Base-by-base conservation (phyloP, 1,140 invertebrate species). In the Drosophila kanapiae region DNA sequence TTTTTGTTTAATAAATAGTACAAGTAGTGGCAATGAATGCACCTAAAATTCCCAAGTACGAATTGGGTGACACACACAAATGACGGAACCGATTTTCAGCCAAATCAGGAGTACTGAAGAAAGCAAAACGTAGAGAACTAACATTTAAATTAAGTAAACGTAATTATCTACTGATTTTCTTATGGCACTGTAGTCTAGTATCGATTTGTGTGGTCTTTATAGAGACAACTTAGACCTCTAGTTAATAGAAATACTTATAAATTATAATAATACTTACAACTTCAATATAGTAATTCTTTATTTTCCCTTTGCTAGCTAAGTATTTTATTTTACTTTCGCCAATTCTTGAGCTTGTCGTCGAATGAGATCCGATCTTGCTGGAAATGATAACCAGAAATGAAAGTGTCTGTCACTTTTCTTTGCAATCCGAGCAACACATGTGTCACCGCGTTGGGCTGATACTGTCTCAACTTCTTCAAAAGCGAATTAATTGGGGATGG, bases 351-450 rank as follows among this genome's bases (percentile, higher is more conserved):
- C 16, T 51, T 29, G 31, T 38, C 37, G 8, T 1, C 27, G n/a
- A 6, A 29, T 49, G 7, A 45, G 31, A 38, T 40, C 23, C 18
- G 63, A 69, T 67, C 62, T 51, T 38, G n/a, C 0, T 35, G 38
- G 3, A 37, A 35, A 43, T 37, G 5, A 43, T n/a, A 51, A 29
- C 1, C 31, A 45, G 38, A n/a, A n/a, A 42, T 3, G 67, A 74
- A 62, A 75, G 69, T 75, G 71, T 75, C 69, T 49, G 42, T 45
- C 58, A 40, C 51, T 62, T 62, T 75, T 75, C 14, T 29, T 47
- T 27, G 29, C 33, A 13, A 68, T 5, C 27, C 13, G 29, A 74
- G 18, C 10, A 18, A 7, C 16, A 35, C 49, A 37, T 37, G 33
- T 75, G 71, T 75, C 71, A 49, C 29, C 40, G 3, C 37, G 4